Evolutionary conservation across 2,888 invertebrate species (phyloP).

Genomic region (Scaptomyza flava): DNA sequence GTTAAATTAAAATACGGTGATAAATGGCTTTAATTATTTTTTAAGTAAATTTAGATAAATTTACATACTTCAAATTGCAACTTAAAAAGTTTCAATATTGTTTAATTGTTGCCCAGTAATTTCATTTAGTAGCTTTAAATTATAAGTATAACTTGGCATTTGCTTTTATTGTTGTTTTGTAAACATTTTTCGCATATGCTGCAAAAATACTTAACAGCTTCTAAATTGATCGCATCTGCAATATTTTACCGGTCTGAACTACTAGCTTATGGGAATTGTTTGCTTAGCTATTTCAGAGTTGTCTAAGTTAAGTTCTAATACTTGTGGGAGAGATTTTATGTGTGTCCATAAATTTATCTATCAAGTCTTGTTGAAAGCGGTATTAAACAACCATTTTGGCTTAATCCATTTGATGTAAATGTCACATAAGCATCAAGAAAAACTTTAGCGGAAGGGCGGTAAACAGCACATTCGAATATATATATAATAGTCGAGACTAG

Average conservation of each 20-base stretch:
- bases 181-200: too few species aligned
- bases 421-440: conserved; percentile 35
- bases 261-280: not conserved
- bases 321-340: not conserved
- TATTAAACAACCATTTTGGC: conserved; percentile 76
- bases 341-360: conserved; percentile 24
- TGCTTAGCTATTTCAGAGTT: not conserved
- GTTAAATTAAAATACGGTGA: not conserved
- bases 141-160: too few species aligned
- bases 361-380: conserved; percentile 55
- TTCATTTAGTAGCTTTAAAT: too few species aligned
- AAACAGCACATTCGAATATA: too few species aligned
- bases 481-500: too few species aligned
- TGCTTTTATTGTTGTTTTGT: too few species aligned
- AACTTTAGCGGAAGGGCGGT: conserved; percentile 49
- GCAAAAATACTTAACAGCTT: not conserved
- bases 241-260: too few species aligned
- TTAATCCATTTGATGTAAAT: conserved; percentile 50
- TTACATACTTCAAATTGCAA: too few species aligned
- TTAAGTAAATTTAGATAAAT: not conserved
- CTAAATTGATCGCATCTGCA: not conserved
- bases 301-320: not conserved
- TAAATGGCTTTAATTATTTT: not conserved
- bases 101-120: not conserved
- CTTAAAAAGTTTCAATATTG: too few species aligned